Evolutionary conservation across 2,113 vertebrate species (phyloP).

Genomic region (Hydrolagus affinis): DNA sequence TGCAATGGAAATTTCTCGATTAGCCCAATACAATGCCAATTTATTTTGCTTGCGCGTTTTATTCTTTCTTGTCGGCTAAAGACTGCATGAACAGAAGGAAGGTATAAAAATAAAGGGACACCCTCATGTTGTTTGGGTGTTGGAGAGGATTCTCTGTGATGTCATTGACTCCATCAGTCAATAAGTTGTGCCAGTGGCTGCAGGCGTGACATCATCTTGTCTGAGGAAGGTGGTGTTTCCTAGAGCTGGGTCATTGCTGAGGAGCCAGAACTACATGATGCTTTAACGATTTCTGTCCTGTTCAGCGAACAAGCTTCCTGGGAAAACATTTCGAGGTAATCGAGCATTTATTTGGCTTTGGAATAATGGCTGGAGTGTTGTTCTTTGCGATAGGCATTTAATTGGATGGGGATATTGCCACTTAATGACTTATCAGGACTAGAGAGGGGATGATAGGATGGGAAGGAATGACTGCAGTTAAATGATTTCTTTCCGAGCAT

Average conservation of each 20-base stretch:
- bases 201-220: not conserved
- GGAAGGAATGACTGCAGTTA: not conserved
- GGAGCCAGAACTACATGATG: constrained; percentile 43
- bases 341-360: constrained; percentile 51
- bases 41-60: no score
- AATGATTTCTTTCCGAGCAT: not conserved
- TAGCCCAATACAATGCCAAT: no score
- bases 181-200: not conserved
- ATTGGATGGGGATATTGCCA: constrained; percentile 51
- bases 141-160: not conserved
- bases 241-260: not conserved
- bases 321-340: constrained; percentile 56
- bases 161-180: not conserved
- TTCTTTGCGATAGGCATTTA: constrained; percentile 58
- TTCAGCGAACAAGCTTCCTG: constrained; percentile 50
- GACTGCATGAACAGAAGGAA: no score
- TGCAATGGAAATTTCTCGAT: no score
- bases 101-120: no score
- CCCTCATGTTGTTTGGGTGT: not conserved
- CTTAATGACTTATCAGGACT: constrained; percentile 47
- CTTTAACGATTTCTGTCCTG: constrained; percentile 51
- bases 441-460: constrained; percentile 36
- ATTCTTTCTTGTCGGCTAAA: no score
- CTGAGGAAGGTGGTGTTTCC: not conserved
- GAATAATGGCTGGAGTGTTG: constrained; percentile 48